A percentile compares a stretch with the other conserved stretches of the same genome.
Evolutionary conservation across 2,888 invertebrate species (phyloP).

Genomic region (Stenoptilia bipunctidactyla): DNA sequence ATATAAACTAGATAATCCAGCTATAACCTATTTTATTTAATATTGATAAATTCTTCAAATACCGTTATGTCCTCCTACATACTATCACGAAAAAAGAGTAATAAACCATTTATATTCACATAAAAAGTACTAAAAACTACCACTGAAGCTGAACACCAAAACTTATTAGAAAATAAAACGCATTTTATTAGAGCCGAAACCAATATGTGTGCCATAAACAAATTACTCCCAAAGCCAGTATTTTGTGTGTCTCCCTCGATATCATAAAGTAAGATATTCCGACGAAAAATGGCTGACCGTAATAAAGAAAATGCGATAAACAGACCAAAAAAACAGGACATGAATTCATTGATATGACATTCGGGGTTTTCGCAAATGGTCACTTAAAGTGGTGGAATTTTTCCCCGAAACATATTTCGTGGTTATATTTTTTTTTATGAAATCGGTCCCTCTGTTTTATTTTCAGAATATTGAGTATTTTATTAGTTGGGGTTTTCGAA

Average conservation of each 20-base stretch:
- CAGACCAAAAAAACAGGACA: slow-evolving; percentile 60
- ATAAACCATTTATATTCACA: slow-evolving; percentile 14
- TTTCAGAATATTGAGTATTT: slow-evolving; percentile 61
- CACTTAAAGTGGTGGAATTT: slow-evolving; percentile 43
- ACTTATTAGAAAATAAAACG: slow-evolving; percentile 29
- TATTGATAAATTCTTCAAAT: too few relatives aligned
- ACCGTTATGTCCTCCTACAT: too few relatives aligned
- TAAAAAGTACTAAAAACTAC: slow-evolving; percentile 15
- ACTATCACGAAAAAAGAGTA: too few relatives aligned
- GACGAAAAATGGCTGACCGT: slow-evolving; percentile 50
- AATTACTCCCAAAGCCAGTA: slow-evolving; percentile 52
- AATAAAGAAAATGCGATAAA: slow-evolving; percentile 67
- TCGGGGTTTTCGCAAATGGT: slow-evolving; percentile 55
- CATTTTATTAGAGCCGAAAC: slow-evolving; percentile 37
- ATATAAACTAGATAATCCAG: too few relatives aligned
- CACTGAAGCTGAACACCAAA: slow-evolving; percentile 7
- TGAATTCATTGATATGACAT: slow-evolving; percentile 71
- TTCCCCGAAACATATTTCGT: slow-evolving; percentile 50
- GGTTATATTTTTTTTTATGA: slow-evolving; percentile 67
- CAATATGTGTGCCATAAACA: slow-evolving; percentile 60
- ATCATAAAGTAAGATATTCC: not conserved
- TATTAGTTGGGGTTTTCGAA: slow-evolving; percentile 43
- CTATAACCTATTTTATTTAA: too few relatives aligned
- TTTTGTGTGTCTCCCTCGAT: slow-evolving; percentile 18
- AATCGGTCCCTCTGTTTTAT: slow-evolving; percentile 60